Percentiles rank a stretch among this genome's conserved stretches.
These are phyloP conservation scores for Ursus arctos DNA, from an alignment of 2,113 vertebrate genomes.

Conservation along the genomic window DNA sequence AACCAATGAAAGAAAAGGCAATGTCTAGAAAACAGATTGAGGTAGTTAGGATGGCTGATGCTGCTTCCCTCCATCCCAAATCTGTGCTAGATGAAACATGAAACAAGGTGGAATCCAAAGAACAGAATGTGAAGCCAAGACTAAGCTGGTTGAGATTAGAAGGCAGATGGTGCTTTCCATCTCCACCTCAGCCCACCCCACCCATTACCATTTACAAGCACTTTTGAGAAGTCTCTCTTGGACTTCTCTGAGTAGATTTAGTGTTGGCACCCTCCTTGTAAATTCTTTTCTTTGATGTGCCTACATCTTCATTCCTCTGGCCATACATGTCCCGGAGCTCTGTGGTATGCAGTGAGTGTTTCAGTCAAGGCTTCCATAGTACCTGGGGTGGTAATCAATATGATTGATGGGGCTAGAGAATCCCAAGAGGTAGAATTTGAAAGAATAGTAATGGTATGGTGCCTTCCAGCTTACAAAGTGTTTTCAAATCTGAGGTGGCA, in stretches of 20 bases:
- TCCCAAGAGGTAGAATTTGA: neutral
- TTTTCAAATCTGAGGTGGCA: neutral
- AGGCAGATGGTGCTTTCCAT: neutral
- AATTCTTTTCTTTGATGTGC: neutral
- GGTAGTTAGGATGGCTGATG: neutral
- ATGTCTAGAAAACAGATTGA: neutral
- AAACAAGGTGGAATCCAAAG: neutral
- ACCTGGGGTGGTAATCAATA: neutral
- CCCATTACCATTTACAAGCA: neutral
- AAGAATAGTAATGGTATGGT: neutral
- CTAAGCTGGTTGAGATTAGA: neutral
- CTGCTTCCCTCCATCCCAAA: neutral
- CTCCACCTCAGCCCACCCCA: neutral
- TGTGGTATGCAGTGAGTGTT: neutral
- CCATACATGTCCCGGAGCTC: neutral
- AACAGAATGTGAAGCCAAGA: neutral
- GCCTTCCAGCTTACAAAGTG: neutral
- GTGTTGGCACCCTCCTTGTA: neutral
- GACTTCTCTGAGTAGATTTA: neutral
- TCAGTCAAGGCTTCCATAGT: neutral
- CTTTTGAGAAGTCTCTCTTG: neutral
- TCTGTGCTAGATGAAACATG: conserved; percentile 44
- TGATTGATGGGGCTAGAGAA: neutral
- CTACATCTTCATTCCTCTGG: neutral
- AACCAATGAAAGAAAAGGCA: neutral